Conservation (phyloP, 1,140 invertebrate species). For the Marisa cornuarietis region DNA sequence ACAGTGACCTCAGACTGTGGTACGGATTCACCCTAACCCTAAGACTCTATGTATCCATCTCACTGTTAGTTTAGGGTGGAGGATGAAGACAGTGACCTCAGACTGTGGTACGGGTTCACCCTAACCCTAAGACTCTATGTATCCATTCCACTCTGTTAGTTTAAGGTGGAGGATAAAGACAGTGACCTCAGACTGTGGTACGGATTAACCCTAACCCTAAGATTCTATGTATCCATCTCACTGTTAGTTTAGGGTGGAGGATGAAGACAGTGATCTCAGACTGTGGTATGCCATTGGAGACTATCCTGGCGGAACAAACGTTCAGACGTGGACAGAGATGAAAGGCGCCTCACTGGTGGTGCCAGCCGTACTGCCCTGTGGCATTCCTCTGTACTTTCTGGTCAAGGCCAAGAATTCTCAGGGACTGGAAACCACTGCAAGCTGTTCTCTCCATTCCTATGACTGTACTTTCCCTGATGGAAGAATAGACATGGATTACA, state of each 20-base stretch:
- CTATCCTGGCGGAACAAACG: constrained; percentile 37
- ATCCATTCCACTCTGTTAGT: neutral
- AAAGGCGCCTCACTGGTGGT: constrained; percentile 27
- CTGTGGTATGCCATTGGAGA: constrained; percentile 40
- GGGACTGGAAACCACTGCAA: constrained; percentile 18
- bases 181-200: constrained; percentile 38
- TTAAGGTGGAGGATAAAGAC: constrained; percentile 27
- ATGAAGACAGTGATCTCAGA: constrained; percentile 38
- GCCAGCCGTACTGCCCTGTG: constrained; percentile 27
- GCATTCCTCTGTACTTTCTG: constrained; percentile 42
- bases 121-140: too few relatives aligned
- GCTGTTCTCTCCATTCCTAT: constrained; percentile 34
- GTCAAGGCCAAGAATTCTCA: constrained; percentile 40
- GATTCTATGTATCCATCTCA: too few relatives aligned
- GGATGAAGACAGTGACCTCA: constrained; percentile 17
- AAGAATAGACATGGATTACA: constrained; percentile 21
- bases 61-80: constrained; percentile 1
- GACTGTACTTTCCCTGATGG: constrained; percentile 43
- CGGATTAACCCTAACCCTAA: too few relatives aligned
- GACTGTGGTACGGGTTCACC: neutral
- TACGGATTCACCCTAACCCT: constrained; percentile 16
- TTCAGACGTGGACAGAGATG: constrained; percentile 39
- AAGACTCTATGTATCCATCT: too few relatives aligned
- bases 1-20: constrained; percentile 34
- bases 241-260: constrained; percentile 8